phyloP scores from a whole-genome alignment of 1,140 invertebrate genomes.

The Drosophila guanche region DNA sequence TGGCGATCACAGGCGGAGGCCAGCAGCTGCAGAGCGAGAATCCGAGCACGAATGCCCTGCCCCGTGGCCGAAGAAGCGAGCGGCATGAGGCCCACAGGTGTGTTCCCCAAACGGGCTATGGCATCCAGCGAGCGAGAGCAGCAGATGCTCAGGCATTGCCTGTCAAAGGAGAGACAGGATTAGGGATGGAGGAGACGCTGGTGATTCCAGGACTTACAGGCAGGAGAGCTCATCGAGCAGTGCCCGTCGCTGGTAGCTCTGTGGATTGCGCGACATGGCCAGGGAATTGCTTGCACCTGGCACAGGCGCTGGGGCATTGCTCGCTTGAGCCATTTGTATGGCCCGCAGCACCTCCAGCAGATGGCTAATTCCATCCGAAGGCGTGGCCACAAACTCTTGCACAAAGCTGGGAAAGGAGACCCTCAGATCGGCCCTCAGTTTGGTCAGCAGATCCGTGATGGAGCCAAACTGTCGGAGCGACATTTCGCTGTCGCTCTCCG shows the following conservation, averaged over 20 bases:
- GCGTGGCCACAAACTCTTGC: constrained; percentile 93
- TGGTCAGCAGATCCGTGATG: constrained; percentile 93
- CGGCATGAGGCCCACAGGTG: constrained; percentile 92
- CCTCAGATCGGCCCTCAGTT: constrained; percentile 92
- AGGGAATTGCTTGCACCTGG: constrained; percentile 83
- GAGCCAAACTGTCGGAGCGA: constrained; percentile 92
- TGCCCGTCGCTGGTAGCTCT: constrained; percentile 87
- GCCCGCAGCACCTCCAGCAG: constrained; percentile 92
- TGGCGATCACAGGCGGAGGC: constrained; percentile 90
- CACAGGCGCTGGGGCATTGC: constrained; percentile 59
- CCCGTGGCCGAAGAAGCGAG: constrained; percentile 89
- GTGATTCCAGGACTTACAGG: constrained; percentile 85
- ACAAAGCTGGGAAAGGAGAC: constrained; percentile 95
- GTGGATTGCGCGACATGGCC: constrained; percentile 84
- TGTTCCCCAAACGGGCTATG: constrained; percentile 88
- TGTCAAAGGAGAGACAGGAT: constrained; percentile 34
- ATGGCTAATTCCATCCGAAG: constrained; percentile 91
- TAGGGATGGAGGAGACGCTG: not conserved
- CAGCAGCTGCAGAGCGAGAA: constrained; percentile 86
- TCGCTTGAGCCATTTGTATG: constrained; percentile 89
- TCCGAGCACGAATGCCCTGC: constrained; percentile 78
- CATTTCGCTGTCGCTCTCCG: constrained; percentile 89
- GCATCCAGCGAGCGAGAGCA: constrained; percentile 90
- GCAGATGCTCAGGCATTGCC: constrained; percentile 92
- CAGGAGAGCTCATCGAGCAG: constrained; percentile 94